phyloP scores from a whole-genome alignment of 2,888 invertebrate genomes.

The Mimachlamys varia region DNA sequence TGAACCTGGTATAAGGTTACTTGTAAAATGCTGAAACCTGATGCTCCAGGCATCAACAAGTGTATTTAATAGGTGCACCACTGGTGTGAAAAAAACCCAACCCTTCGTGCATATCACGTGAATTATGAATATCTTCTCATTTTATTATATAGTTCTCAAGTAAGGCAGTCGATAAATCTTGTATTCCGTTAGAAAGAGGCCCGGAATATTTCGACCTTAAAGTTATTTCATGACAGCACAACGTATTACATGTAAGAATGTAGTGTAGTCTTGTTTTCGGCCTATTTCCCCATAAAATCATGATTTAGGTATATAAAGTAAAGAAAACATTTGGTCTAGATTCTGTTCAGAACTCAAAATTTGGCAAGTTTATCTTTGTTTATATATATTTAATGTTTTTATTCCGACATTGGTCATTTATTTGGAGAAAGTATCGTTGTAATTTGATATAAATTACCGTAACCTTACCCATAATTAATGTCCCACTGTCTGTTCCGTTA shows the following conservation, averaged over 20 bases:
- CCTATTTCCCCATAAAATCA: neutral
- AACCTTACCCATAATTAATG: slow-evolving; percentile 28
- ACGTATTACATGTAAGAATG: too few relatives aligned
- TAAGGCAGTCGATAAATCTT: neutral
- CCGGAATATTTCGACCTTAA: neutral
- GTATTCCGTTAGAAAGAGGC: neutral
- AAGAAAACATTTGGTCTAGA: neutral
- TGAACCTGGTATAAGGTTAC: neutral
- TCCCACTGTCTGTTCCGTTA: neutral
- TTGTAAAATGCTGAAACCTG: neutral
- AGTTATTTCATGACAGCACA: too few relatives aligned
- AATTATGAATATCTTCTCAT: neutral
- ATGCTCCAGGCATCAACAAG: neutral
- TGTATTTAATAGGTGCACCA: neutral
- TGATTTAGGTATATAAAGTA: neutral
- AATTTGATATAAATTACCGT: neutral
- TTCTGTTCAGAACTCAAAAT: neutral
- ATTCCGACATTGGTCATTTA: neutral
- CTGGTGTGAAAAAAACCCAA: neutral
- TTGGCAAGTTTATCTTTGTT: slow-evolving; percentile 1
- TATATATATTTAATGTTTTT: neutral
- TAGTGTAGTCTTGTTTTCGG: too few relatives aligned
- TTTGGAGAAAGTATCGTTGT: neutral
- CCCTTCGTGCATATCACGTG: too few relatives aligned
- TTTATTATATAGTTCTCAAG: neutral